Base-by-base conservation (phyloP, 2,113 vertebrate genomes). In the Austrofundulus limnaeus region DNA sequence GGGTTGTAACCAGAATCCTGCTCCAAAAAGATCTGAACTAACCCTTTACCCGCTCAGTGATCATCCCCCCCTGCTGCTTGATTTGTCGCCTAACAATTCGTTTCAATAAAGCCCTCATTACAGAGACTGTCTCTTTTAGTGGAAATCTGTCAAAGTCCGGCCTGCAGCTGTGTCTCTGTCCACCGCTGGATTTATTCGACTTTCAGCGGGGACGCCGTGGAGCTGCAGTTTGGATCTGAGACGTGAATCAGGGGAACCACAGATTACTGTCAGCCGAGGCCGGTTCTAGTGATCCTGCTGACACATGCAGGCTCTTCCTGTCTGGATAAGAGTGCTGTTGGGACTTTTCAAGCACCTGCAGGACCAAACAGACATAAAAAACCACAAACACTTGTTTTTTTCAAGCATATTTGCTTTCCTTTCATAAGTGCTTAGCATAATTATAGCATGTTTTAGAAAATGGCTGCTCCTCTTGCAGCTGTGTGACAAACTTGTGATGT, bases 101-200 rank as follows among this genome's bases (percentile, higher is more conserved):
- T 75, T 62, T 70, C 17, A 25, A 66, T 56, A 39, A 72, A 73
- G 66, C 77, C 42, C 34, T 65, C 72, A 76, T 84, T 76, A 82
- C 60, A 60, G 43, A 79, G 78, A 60, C 70, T 87, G 69, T 43
- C 17, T 53, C 15, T 70, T 54, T 66, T 74, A 63, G 80, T 46
- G 61, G 67, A 77, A 63, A 46, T 56, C 46, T 46, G 55, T 50
- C 49, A 70, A 69, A 61, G 19, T 47, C 56, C 54, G 11, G 56
- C 56, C 66, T 66, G 66, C 52, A 72, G 76, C 74, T 54, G 52
- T 34, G 49, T 83, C 56, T 66, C 58, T 58, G 78, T 78, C 12
- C 1, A 50, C 38, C 61, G 48, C 20, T 64, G 17, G 42, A 58
- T 69, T 61, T 20, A 52, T 42, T 23, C 54, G 53, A 61, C 74